Percentiles rank a stretch among this genome's conserved stretches.
These are phyloP conservation scores for Liolophura sinensis DNA, from an alignment of 1,140 invertebrate species.

Conservation along the genomic window DNA sequence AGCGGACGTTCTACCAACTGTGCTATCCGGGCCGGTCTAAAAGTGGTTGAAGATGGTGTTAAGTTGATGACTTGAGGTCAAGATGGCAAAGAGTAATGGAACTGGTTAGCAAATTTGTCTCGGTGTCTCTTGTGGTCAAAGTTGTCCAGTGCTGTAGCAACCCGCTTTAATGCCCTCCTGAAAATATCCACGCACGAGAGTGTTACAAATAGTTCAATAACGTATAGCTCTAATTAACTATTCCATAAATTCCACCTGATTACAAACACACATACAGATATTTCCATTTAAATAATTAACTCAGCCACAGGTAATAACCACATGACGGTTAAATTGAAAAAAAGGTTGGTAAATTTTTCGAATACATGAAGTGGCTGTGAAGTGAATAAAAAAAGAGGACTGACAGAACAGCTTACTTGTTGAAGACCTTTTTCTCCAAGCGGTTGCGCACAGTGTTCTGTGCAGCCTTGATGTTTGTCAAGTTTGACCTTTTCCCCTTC, in stretches of 20 bases:
- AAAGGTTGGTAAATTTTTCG: background rate
- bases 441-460: conserved; percentile 49
- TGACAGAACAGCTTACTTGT: conserved; percentile 35
- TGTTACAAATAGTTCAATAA: too few relatives aligned
- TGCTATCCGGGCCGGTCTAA: background rate
- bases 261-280: too few relatives aligned
- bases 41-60: background rate
- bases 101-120: conserved; percentile 67
- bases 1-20: too few relatives aligned
- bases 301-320: background rate
- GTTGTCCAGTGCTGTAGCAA: conserved; percentile 57
- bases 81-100: conserved; percentile 57
- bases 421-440: conserved; percentile 54
- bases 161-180: conserved; percentile 55
- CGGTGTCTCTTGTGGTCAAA: conserved; percentile 58
- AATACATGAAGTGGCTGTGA: background rate
- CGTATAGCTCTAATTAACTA: too few relatives aligned
- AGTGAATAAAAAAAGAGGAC: conserved; percentile 5
- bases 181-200: conserved; percentile 10
- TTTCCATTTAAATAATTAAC: background rate
- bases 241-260: too few relatives aligned
- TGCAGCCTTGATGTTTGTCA: conserved; percentile 54
- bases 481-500: conserved; percentile 40
- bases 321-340: background rate
- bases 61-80: conserved; percentile 73